Percentiles rank a stretch among this genome's conserved stretches.
phyloP scores from a whole-genome alignment of 1,140 invertebrate genomes.

The Aphaenogaster rudis region DNA sequence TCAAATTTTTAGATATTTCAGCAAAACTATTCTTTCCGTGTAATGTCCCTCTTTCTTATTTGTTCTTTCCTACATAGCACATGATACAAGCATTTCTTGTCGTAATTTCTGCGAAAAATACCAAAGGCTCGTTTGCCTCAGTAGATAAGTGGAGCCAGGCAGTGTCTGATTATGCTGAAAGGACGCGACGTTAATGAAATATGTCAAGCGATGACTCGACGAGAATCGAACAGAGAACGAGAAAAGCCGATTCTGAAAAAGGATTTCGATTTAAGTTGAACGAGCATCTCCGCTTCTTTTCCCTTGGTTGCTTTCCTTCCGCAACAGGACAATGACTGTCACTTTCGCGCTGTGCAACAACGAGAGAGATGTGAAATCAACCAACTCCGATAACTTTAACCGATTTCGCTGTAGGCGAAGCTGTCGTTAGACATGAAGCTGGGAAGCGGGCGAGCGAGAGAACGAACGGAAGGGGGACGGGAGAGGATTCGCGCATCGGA shows the following conservation, averaged over 20 bases:
- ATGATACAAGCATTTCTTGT: conserved; percentile 15
- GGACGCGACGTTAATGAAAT: conserved; percentile 6
- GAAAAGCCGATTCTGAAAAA: not conserved
- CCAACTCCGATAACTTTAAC: conserved; percentile 19
- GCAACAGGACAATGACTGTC: conserved; percentile 34
- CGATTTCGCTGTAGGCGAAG: conserved; percentile 53
- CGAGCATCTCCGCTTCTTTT: not conserved
- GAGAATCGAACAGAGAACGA: not conserved
- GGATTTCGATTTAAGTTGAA: conserved; percentile 22
- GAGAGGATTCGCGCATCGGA: conserved; percentile 54
- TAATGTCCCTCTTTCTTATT: not conserved
- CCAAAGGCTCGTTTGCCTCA: not conserved
- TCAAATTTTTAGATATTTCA: too few species aligned
- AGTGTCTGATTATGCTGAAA: not conserved
- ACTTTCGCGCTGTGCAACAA: conserved; percentile 38
- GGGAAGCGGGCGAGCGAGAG: conserved; percentile 9
- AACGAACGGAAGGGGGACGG: conserved; percentile 10
- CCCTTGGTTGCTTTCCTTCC: not conserved
- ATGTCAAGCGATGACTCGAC: conserved; percentile 24
- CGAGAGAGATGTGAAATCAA: conserved; percentile 36
- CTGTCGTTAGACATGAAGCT: conserved; percentile 64
- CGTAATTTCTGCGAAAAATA: not conserved
- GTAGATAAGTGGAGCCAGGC: conserved; percentile 4
- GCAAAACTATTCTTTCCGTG: too few species aligned
- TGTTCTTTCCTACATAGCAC: not conserved